These are phyloP conservation scores for Nesidiocoris tenuis DNA, from an alignment of 2,888 invertebrate species.

Conservation along the genomic window DNA sequence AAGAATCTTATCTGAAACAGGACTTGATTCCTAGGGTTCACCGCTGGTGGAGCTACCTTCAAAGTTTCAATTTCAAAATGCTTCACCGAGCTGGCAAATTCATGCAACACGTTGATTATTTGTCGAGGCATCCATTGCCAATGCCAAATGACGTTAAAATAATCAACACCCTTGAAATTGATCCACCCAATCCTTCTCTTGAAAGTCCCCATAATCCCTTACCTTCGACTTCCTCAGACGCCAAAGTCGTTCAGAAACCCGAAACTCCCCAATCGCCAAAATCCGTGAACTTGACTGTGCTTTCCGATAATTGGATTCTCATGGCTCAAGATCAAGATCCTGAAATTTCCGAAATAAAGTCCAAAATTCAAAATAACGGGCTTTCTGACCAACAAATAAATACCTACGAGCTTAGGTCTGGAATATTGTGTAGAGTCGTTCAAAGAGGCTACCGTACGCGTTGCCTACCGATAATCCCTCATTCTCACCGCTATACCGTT, in stretches of 20 bases:
- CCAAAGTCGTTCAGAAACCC: neutral
- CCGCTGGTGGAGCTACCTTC: conserved; percentile 52
- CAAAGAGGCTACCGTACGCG: conserved; percentile 47
- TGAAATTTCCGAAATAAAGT: neutral
- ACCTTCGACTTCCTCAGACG: neutral
- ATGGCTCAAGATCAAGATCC: conserved; percentile 18
- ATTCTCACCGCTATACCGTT: conserved; percentile 51
- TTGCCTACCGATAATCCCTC: conserved; percentile 16
- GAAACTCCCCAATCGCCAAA: neutral
- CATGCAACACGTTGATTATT: conserved; percentile 53
- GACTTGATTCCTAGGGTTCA: conserved; percentile 52
- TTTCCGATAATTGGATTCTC: conserved; percentile 20
- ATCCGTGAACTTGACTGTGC: conserved; percentile 1
- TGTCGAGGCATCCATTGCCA: conserved; percentile 47
- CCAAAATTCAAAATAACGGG: conserved; percentile 8
- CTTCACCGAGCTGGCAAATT: conserved; percentile 49
- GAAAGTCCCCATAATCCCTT: neutral
- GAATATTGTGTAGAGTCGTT: conserved; percentile 46
- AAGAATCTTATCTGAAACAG: conserved; percentile 51
- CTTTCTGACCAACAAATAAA: conserved; percentile 3
- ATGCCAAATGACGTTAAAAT: neutral
- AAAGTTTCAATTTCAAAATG: conserved; percentile 49
- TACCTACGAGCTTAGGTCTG: conserved; percentile 44
- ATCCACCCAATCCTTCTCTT: neutral
- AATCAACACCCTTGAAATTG: neutral